phyloP scores from a whole-genome alignment of 2,888 invertebrate genomes.

The Endotricha flammealis region DNA sequence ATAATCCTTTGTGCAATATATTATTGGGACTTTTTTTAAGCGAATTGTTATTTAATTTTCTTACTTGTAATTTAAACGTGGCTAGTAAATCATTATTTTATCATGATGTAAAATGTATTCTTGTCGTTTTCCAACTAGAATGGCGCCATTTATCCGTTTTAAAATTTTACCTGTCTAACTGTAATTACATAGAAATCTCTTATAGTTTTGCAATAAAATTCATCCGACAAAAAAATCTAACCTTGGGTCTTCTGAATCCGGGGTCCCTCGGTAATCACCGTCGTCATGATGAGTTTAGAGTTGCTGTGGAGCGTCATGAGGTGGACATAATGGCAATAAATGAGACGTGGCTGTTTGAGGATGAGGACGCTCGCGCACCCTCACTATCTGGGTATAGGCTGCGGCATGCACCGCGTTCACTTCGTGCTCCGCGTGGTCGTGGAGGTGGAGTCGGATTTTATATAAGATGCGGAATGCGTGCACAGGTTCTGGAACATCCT shows the following conservation, averaged over 20 bases:
- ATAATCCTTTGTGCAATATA: too few relatives aligned
- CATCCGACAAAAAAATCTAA: not conserved
- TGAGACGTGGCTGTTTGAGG: not conserved
- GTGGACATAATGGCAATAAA: not conserved
- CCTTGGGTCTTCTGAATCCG: not conserved
- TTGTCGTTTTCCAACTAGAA: too few relatives aligned
- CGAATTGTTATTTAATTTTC: too few relatives aligned
- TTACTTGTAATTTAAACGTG: too few relatives aligned
- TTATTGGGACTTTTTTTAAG: too few relatives aligned
- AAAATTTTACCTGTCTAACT: not conserved
- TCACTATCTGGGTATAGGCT: not conserved
- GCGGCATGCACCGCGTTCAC: constrained; percentile 1
- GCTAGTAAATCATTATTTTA: too few relatives aligned
- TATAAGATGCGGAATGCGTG: not conserved
- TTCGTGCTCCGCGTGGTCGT: not conserved
- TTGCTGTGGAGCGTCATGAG: not conserved
- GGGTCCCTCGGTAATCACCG: not conserved
- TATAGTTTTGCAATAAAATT: not conserved
- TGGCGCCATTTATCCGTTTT: too few relatives aligned
- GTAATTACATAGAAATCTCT: not conserved
- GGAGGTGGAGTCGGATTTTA: not conserved
- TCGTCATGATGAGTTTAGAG: not conserved
- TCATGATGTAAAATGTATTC: too few relatives aligned
- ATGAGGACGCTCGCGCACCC: not conserved
- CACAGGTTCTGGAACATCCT: not conserved